Evolutionary conservation across 2,888 invertebrate genomes (phyloP), one percentile per base, ranked within the genome.

Genomic region (Ectemnius lituratus): DNA sequence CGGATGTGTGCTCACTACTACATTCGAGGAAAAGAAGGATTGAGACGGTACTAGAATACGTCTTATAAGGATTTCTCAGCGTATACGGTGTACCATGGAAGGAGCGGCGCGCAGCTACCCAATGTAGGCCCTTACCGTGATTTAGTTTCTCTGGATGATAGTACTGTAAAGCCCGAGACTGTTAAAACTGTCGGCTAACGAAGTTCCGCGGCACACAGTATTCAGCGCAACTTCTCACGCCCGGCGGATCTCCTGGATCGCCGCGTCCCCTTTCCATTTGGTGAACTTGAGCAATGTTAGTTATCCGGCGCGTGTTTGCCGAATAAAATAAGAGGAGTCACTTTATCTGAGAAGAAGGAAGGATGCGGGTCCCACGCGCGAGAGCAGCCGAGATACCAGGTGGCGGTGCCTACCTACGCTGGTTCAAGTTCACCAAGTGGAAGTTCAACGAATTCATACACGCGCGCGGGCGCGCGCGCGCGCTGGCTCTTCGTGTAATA

Each of bases 361-460:
- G 37, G 5, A 37, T 37, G 37, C 37, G 37, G 37, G 37, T 37
- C 37, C 37, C 37, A 37, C 11, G 37, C 37, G 37, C 11, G 37
- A 4, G 37, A 37, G 37, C 8, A 37, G 37, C 37, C 37, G 37
- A 37, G 37, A 37, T 37, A 37, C 23, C 23, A 23, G 23, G 23
- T 23, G 23, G 37, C 37, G 37, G 8, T 8, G 6, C 8, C 37
- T 37, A 37, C 37, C 37, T 37, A 37, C 37, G 37, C 68, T 71
- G 62, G 52, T 62, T 69, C 57, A 47, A 20, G 64, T 49, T 57
- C 66, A 65, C 62, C 70, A 47, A 77, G 65, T 60, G 63, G 60
- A 72, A 72, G 62, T 72, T 72, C 60, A 18, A 28, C 59, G 60
- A 59, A 72, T 66, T 72, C 69, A 69, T 69, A 69, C 59, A 8